Base-by-base conservation (phyloP, 1,140 invertebrate genomes). In the Polypedilum vanderplanki region DNA sequence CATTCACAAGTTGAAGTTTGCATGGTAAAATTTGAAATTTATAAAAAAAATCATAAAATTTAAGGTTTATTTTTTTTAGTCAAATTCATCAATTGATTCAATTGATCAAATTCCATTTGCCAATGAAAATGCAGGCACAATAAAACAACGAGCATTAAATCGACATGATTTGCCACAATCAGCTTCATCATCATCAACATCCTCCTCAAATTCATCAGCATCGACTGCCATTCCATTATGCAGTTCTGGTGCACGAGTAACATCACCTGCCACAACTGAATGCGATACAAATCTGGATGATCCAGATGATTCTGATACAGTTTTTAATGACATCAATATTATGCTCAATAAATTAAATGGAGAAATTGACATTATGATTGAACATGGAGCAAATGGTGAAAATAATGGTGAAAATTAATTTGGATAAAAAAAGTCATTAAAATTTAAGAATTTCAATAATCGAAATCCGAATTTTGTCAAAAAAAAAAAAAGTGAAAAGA, bases 41-140 rank as follows among this genome's bases (percentile, higher is more conserved):
- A 20, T 3, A 20, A 8, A 18, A 70, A 12, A 12, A n/a, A 1
- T 57, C 12, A 15, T 46, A 46, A 46, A 46, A 46, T 46, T 3
- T 2, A 67, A 18, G 8, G 2, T 67, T 18, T 18, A 20, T 46
- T 70, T 18, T 3, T 40, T 20, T 75, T 86, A 96, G 90, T 97
- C 95, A 78, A 96, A 90, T 86, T 96, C 95, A 76, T 97, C 95
- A 85, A 95, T 94, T 74, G 93, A 98, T 85, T 97, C 95, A 22
- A 83, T 83, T 70, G 96, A 98, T 83, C 96, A 95, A 78, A 88
- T 99, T 81, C 97, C 97, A 57, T 99, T 99, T 85, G 97, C 97
- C 76, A 98, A 98, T 83, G 97, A 99, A 81, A 98, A 98, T 85
- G 95, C 96, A 41, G 97, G 97, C 10, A 99, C 97, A 24, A 98